Evolutionary conservation across 2,113 vertebrate genomes (phyloP), one percentile per base, ranked within the genome.

Genomic region (Anguilla japonica): DNA sequence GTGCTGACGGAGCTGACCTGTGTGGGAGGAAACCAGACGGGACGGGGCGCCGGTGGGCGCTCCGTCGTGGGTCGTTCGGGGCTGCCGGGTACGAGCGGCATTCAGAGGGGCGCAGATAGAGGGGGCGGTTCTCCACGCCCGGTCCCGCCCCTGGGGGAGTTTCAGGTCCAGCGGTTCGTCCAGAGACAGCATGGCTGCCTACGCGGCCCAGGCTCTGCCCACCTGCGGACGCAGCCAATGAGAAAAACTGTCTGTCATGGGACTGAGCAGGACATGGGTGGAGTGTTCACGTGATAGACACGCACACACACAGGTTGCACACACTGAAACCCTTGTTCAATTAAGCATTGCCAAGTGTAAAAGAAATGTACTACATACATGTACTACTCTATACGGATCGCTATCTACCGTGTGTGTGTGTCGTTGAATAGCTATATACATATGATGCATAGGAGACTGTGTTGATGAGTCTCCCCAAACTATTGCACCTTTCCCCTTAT

Each of bases 101-200:
- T 95, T 90, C 57, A 95, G 92, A 5, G 90, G 86, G 41, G 93
- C 56, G 5, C 43, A 82, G 79, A 86, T 86, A 39, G 85, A 93
- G 8, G 92, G 91, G 14, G 93, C 90, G 0, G 94, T 93, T 43
- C 89, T 85, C 0, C 67, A 11, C 26, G 87, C 94, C 63, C 93
- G 90, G 91, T 97, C 93, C 81, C 96, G 94, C 88, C 96, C 95
- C 89, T 96, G 97, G 83, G 96, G 97, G 92, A 99, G 95, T 93
- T 99, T 99, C 91, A 99, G 95, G 94, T 99, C 98, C 78, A 99
- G 95, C 41, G 98, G 98, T 94, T 99, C 98, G 53, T 99, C 98
- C 94, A 99, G 91, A 53, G 97, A 98, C 92, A 99, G 96, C 98
- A 99, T 99, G 94, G 90, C 93, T 83, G 79, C 79, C 57, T 8